A percentile compares a stretch with the other conserved stretches of the same genome.
These are phyloP conservation scores for Glaucopsyche alexis DNA, from an alignment of 2,888 invertebrate species.

Conservation along the genomic window DNA sequence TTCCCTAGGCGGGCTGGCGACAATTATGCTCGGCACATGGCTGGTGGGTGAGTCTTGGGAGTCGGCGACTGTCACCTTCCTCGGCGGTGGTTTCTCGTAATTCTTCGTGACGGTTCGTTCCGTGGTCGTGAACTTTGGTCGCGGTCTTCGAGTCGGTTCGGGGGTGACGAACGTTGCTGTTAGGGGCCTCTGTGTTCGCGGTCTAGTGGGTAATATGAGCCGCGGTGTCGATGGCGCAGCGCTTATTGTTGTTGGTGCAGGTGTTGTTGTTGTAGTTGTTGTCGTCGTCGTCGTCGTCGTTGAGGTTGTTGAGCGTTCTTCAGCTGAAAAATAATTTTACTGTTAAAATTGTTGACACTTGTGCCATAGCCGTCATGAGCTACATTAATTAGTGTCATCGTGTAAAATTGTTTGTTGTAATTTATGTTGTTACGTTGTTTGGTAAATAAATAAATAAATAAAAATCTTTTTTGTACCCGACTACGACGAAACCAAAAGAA, in stretches of 20 bases:
- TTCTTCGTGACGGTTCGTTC: conserved; percentile 62
- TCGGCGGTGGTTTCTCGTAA: conserved; percentile 63
- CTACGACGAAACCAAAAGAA: too few relatives aligned
- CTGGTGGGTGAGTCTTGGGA: conserved; percentile 67
- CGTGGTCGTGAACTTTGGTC: conserved; percentile 61
- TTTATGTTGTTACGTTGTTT: too few relatives aligned
- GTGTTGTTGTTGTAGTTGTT: conserved; percentile 38
- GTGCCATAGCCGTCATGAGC: too few relatives aligned
- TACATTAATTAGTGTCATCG: too few relatives aligned
- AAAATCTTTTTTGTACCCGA: too few relatives aligned
- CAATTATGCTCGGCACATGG: conserved; percentile 79
- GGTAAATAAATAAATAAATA: too few relatives aligned
- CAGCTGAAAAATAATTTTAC: conserved; percentile 50
- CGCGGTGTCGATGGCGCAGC: conserved; percentile 44
- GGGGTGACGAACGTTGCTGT: conserved; percentile 46
- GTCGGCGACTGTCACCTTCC: conserved; percentile 59
- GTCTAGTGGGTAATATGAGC: conserved; percentile 50
- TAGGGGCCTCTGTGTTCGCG: conserved; percentile 48
- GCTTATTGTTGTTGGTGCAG: conserved; percentile 43
- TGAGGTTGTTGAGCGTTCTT: conserved; percentile 70
- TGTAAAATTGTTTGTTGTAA: too few relatives aligned
- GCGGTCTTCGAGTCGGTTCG: conserved; percentile 56
- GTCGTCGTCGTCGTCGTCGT: conserved; percentile 43
- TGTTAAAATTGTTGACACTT: too few relatives aligned
- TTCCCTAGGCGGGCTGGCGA: conserved; percentile 87